These are phyloP conservation scores for Archilochus colubris DNA, from an alignment of 2,113 vertebrate genomes.

Conservation along the genomic window DNA sequence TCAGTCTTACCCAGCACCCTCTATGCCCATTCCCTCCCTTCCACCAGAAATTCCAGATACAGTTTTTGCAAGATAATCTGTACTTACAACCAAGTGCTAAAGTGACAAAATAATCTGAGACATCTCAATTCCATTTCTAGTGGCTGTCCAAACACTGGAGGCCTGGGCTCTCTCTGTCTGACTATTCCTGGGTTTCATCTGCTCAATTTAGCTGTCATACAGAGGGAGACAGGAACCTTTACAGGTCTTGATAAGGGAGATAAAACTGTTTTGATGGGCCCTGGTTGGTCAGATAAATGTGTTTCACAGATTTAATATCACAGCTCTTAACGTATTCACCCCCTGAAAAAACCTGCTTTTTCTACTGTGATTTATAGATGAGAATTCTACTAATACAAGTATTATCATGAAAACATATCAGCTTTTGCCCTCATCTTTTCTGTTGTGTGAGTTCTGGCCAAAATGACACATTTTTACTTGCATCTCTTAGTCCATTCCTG, in stretches of 20 bases:
- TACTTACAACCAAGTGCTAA: neutral
- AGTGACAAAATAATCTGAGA: neutral
- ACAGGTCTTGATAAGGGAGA: neutral
- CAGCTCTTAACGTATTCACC: neutral
- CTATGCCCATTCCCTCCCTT: neutral
- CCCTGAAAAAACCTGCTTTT: neutral
- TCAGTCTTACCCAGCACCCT: neutral
- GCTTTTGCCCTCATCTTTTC: neutral
- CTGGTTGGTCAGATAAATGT: neutral
- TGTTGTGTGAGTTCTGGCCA: neutral
- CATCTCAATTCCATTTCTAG: neutral
- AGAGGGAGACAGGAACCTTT: neutral
- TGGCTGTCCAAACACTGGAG: neutral
- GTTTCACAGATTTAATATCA: neutral
- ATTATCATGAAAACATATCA: neutral
- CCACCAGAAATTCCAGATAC: neutral
- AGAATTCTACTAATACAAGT: neutral
- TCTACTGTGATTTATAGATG: neutral
- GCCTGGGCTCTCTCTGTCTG: neutral
- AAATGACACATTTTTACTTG: neutral
- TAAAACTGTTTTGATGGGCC: neutral
- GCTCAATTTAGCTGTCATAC: neutral
- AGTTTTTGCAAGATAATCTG: neutral
- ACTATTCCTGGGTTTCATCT: slow-evolving; percentile 9
- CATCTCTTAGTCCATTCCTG: neutral